Evolutionary conservation across 1,140 invertebrate genomes (phyloP).

Genomic region (Chlorops oryzae): DNA sequence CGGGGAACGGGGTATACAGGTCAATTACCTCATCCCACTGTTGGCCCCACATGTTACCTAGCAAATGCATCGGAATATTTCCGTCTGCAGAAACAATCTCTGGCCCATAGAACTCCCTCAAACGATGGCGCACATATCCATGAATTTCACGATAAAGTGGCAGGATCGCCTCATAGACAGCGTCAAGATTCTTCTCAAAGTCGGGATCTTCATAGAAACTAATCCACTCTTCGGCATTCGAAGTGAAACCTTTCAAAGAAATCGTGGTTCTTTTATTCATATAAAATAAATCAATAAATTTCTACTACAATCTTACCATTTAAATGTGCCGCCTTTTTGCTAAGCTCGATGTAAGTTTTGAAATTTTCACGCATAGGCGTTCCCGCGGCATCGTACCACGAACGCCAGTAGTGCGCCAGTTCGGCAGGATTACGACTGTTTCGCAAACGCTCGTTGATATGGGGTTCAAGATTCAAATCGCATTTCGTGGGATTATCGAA

Average conservation of each 20-base stretch:
- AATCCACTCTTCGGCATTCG: slow-evolving; percentile 49
- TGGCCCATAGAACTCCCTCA: slow-evolving; percentile 50
- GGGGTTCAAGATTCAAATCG: slow-evolving; percentile 71
- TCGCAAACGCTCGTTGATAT: slow-evolving; percentile 62
- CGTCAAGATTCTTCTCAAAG: slow-evolving; percentile 48
- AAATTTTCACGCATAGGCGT: slow-evolving; percentile 63
- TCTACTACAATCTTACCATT: slow-evolving; percentile 61
- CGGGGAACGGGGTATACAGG: slow-evolving; percentile 62
- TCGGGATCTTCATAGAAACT: slow-evolving; percentile 55
- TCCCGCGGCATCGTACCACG: slow-evolving; percentile 70
- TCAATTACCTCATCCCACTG: slow-evolving; percentile 65
- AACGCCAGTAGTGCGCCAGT: slow-evolving; percentile 66
- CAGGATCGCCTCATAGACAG: slow-evolving; percentile 51
- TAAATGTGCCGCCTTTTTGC: slow-evolving; percentile 69
- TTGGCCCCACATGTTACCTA: slow-evolving; percentile 71
- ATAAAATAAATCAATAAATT: neutral
- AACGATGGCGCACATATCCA: slow-evolving; percentile 55
- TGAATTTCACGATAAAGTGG: slow-evolving; percentile 61
- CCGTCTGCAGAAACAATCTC: slow-evolving; percentile 35
- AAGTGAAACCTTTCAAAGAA: slow-evolving; percentile 23
- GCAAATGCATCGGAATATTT: slow-evolving; percentile 45
- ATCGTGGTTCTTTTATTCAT: neutral
- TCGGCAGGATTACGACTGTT: slow-evolving; percentile 66
- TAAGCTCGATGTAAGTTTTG: slow-evolving; percentile 64
- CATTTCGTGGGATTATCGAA: slow-evolving; percentile 64